Conservation (phyloP, 2,797 vertebrate species). For the Alosa sapidissima region DNA sequence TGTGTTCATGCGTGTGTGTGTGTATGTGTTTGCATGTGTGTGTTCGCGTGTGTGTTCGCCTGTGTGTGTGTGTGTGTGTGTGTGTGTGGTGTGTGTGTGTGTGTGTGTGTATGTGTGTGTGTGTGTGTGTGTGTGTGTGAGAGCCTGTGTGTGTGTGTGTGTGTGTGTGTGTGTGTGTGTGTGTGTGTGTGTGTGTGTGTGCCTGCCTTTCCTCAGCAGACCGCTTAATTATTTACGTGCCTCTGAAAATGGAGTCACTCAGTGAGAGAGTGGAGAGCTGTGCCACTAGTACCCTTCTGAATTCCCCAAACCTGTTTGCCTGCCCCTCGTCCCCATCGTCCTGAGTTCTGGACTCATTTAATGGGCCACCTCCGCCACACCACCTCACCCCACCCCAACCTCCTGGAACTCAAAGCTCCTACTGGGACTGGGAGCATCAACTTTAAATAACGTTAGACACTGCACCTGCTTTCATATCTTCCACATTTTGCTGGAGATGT, state of each 20-base stretch:
- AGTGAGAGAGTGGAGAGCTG: not conserved
- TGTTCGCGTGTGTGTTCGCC: conserved; percentile 25
- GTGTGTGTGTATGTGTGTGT: conserved; percentile 22
- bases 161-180: not conserved
- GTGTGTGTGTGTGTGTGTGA: conserved; percentile 10
- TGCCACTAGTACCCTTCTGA: not conserved
- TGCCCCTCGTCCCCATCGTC: not conserved
- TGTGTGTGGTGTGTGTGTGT: not conserved
- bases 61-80: conserved; percentile 2
- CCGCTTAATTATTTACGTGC: conserved; percentile 5
- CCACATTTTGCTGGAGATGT: not conserved
- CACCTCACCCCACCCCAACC: not conserved
- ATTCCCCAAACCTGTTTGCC: not conserved
- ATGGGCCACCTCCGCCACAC: not conserved
- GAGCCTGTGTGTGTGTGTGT: not conserved
- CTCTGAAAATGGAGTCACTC: conserved; percentile 21
- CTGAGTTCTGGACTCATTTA: not conserved
- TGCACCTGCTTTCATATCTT: not conserved
- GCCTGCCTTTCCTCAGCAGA: not conserved
- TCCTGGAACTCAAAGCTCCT: not conserved
- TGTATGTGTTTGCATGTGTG: not conserved
- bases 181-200: not conserved
- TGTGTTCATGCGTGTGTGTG: not conserved
- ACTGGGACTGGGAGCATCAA: not conserved
- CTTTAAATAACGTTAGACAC: not conserved